A percentile compares a stretch with the other conserved stretches of the same genome.
phyloP scores from a whole-genome alignment of 2,113 vertebrate genomes.

The Acrocephalus arundinaceus region DNA sequence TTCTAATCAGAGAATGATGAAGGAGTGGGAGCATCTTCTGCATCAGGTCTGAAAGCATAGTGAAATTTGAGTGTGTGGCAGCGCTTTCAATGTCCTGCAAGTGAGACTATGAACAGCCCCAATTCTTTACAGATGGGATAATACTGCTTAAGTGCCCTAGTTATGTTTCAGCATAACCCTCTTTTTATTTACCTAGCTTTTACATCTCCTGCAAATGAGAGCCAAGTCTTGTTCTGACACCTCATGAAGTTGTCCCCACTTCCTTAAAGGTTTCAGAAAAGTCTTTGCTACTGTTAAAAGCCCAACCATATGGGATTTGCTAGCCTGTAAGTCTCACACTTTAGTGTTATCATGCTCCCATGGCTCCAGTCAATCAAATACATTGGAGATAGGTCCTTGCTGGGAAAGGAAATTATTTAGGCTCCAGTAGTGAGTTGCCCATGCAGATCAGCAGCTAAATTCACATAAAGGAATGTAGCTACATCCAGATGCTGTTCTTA shows the following conservation, averaged over 20 bases:
- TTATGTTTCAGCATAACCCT: background rate
- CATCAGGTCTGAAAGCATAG: background rate
- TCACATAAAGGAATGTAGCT: background rate
- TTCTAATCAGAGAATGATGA: background rate
- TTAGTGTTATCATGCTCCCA: background rate
- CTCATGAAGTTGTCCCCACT: background rate
- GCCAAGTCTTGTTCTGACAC: background rate
- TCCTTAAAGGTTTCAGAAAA: conserved; percentile 1
- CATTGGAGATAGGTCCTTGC: background rate
- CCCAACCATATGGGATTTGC: background rate
- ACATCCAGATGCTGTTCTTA: background rate
- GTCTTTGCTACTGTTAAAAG: background rate
- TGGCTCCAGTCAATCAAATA: background rate
- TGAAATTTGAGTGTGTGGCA: background rate
- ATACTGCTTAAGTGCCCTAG: background rate
- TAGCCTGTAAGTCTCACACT: background rate
- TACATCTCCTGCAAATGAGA: background rate
- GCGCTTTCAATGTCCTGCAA: background rate
- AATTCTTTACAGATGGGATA: background rate
- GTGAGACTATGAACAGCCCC: background rate
- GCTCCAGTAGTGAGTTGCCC: background rate
- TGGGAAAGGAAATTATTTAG: background rate
- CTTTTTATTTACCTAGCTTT: background rate
- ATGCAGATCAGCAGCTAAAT: background rate
- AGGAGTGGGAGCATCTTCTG: background rate